Evolutionary conservation across 2,797 vertebrate genomes (phyloP).

Genomic region (Coccyzus lansbergi): DNA sequence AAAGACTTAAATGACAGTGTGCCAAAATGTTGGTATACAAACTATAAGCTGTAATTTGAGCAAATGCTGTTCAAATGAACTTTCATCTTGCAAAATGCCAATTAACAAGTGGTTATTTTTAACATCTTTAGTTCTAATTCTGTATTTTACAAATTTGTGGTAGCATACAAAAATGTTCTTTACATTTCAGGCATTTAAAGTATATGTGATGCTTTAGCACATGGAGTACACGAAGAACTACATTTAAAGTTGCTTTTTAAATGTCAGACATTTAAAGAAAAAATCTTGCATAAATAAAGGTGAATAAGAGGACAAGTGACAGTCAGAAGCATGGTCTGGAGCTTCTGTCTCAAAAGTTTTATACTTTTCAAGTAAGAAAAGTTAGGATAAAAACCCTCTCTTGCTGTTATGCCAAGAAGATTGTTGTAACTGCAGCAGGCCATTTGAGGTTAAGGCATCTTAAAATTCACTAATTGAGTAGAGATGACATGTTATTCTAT

Average conservation of each 20-base stretch:
- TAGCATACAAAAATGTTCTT: not conserved
- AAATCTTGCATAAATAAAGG: not conserved
- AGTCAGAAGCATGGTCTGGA: not conserved
- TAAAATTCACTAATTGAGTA: not conserved
- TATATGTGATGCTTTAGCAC: not conserved
- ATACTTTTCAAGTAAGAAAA: not conserved
- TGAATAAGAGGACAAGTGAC: not conserved
- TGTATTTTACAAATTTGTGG: not conserved
- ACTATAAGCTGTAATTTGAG: not conserved
- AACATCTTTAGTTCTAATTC: not conserved
- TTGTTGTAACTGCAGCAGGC: not conserved
- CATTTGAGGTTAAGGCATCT: not conserved
- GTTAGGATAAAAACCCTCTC: not conserved
- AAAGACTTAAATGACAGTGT: not conserved
- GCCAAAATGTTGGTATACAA: not conserved
- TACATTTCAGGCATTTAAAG: not conserved
- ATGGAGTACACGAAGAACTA: not conserved
- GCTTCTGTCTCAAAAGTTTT: not conserved
- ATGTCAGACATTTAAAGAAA: not conserved
- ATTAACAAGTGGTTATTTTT: constrained; percentile 2
- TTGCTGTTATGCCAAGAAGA: not conserved
- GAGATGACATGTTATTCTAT: accelerated
- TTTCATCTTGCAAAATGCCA: constrained; percentile 8
- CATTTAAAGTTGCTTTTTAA: not conserved
- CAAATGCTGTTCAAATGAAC: constrained; percentile 19